These are phyloP conservation scores for Drosophila rubida DNA, from an alignment of 2,888 invertebrate genomes.

Conservation along the genomic window DNA sequence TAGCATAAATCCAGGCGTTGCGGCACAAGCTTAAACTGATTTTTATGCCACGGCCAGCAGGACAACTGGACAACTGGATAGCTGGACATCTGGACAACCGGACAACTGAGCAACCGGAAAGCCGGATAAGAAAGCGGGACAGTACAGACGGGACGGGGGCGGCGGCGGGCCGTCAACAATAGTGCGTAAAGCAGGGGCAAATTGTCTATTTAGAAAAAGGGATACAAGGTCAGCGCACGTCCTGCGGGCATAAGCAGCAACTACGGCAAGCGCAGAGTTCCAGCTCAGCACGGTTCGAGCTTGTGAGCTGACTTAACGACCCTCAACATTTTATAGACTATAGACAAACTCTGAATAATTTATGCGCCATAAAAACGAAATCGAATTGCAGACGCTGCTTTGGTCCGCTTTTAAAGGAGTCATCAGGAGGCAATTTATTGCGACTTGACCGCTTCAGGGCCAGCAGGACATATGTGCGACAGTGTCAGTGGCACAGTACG, in stretches of 20 bases:
- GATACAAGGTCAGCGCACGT: constrained; percentile 70
- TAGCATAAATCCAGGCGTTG: constrained; percentile 67
- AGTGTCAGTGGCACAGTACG: neutral
- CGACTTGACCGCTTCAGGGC: constrained; percentile 53
- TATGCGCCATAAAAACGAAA: constrained; percentile 76
- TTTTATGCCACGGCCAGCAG: constrained; percentile 52
- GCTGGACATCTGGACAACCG: neutral
- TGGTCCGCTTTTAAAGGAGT: constrained; percentile 63
- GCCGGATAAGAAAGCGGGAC: neutral
- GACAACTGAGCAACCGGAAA: neutral
- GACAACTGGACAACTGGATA: neutral
- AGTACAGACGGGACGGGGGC: neutral
- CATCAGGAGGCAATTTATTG: constrained; percentile 78
- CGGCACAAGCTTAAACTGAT: constrained; percentile 70
- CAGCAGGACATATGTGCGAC: constrained; percentile 37
- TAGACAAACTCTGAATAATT: constrained; percentile 77
- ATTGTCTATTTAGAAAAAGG: constrained; percentile 73
- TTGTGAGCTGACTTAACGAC: constrained; percentile 58
- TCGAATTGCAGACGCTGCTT: constrained; percentile 69
- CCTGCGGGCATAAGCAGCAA: constrained; percentile 32
- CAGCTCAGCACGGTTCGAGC: neutral
- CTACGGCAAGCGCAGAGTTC: neutral
- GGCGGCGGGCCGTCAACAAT: constrained; percentile 39
- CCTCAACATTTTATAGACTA: constrained; percentile 75
- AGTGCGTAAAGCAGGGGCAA: constrained; percentile 72